A percentile compares a stretch with the other conserved stretches of the same genome.
These are phyloP conservation scores for Choristoneura rosaceana DNA, from an alignment of 2,888 invertebrate species.

Conservation along the genomic window DNA sequence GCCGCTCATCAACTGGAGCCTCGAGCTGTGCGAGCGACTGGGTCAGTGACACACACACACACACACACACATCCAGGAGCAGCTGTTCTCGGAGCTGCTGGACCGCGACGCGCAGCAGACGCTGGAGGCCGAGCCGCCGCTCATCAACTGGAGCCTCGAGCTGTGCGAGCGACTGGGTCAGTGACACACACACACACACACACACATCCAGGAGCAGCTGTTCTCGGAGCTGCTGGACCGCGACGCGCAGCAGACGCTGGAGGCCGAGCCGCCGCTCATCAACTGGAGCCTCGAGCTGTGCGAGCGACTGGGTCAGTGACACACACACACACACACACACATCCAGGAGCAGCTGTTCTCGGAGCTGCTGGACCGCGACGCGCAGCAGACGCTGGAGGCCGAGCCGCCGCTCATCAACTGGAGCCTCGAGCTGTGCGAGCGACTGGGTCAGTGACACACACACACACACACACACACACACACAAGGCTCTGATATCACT, in stretches of 20 bases:
- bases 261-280: slow-evolving; percentile 93
- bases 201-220: slow-evolving; percentile 96
- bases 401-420: slow-evolving; percentile 97
- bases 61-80: slow-evolving; percentile 96
- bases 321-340: too few relatives aligned
- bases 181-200: neutral
- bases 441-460: slow-evolving; percentile 79
- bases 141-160: slow-evolving; percentile 97
- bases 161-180: slow-evolving; percentile 89
- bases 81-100: slow-evolving; percentile 95
- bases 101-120: slow-evolving; percentile 98
- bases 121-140: slow-evolving; percentile 93
- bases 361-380: slow-evolving; percentile 96
- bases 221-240: slow-evolving; percentile 96
- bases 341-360: slow-evolving; percentile 97
- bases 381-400: slow-evolving; percentile 94
- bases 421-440: slow-evolving; percentile 94
- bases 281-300: slow-evolving; percentile 97
- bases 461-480: too few relatives aligned
- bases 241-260: slow-evolving; percentile 96
- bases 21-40: slow-evolving; percentile 92
- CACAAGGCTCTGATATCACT: too few relatives aligned
- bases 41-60: slow-evolving; percentile 59
- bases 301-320: slow-evolving; percentile 85
- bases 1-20: slow-evolving; percentile 96